Conservation (phyloP, 2,888 invertebrate genomes). For the Dioctria linearis region DNA sequence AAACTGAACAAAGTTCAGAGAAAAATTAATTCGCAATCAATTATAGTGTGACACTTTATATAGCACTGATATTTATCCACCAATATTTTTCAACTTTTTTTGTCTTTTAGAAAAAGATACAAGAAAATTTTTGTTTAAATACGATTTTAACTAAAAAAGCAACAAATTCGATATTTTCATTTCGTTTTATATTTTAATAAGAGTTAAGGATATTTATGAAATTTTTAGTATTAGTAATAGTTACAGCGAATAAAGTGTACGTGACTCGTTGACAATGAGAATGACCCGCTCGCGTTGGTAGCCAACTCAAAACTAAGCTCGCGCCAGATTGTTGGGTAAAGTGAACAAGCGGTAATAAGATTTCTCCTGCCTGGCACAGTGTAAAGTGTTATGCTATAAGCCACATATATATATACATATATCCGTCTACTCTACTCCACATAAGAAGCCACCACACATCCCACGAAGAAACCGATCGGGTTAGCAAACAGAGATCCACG, state of each 20-base stretch:
- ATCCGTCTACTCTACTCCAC: background rate
- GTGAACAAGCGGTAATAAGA: slow-evolving; percentile 37
- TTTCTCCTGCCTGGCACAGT: slow-evolving; percentile 18
- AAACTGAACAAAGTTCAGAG: slow-evolving; percentile 1
- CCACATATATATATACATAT: too few species aligned
- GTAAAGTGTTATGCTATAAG: too few species aligned
- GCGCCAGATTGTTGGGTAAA: slow-evolving; percentile 3
- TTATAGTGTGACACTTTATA: background rate
- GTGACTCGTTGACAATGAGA: slow-evolving; percentile 71
- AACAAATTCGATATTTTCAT: background rate
- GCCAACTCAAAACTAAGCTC: slow-evolving; percentile 71
- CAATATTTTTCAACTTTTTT: background rate
- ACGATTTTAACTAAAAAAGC: slow-evolving; percentile 15
- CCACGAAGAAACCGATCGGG: slow-evolving; percentile 26
- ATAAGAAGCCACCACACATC: background rate
- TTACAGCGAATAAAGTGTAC: slow-evolving; percentile 62
- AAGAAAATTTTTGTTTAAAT: slow-evolving; percentile 58
- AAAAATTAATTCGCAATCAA: background rate
- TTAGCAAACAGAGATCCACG: background rate
- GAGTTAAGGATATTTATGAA: slow-evolving; percentile 7
- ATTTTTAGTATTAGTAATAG: slow-evolving; percentile 13
- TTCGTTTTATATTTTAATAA: background rate
- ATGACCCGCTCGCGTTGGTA: slow-evolving; percentile 73
- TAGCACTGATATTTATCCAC: background rate
- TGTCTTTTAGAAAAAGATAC: slow-evolving; percentile 40